A percentile compares a stretch with the other conserved stretches of the same genome.
phyloP scores from a whole-genome alignment of 2,113 vertebrate species.

The Grallaria varia region DNA sequence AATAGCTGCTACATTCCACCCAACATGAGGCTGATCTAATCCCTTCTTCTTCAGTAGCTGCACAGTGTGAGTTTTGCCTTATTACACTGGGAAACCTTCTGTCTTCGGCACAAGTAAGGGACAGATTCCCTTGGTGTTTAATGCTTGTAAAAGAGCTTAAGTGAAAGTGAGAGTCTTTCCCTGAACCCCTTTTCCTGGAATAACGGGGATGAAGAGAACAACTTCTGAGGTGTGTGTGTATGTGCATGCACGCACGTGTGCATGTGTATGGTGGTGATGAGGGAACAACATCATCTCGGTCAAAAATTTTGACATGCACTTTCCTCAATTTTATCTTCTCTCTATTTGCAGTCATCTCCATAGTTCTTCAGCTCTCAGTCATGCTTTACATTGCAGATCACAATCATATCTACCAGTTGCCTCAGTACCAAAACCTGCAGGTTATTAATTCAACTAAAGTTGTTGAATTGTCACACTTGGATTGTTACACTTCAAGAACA shows the following conservation, averaged over 20 bases:
- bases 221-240: neutral
- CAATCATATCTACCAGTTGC: neutral
- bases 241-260: fast-evolving
- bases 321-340: neutral
- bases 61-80: neutral
- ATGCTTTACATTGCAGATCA: neutral
- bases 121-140: neutral
- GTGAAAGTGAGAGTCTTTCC: neutral
- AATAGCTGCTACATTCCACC: neutral
- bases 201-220: neutral
- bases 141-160: neutral
- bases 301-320: neutral
- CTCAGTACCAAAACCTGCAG: neutral
- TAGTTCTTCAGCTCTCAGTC: neutral
- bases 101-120: neutral
- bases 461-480: neutral
- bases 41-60: neutral
- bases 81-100: neutral
- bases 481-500: slow-evolving; percentile 3
- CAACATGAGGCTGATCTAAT: slow-evolving; percentile 13
- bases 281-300: neutral
- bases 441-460: neutral
- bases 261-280: fast-evolving
- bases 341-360: neutral
- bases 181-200: neutral